Evolutionary conservation across 2,888 invertebrate species (phyloP).

Genomic region (Gymnocheta viridis): DNA sequence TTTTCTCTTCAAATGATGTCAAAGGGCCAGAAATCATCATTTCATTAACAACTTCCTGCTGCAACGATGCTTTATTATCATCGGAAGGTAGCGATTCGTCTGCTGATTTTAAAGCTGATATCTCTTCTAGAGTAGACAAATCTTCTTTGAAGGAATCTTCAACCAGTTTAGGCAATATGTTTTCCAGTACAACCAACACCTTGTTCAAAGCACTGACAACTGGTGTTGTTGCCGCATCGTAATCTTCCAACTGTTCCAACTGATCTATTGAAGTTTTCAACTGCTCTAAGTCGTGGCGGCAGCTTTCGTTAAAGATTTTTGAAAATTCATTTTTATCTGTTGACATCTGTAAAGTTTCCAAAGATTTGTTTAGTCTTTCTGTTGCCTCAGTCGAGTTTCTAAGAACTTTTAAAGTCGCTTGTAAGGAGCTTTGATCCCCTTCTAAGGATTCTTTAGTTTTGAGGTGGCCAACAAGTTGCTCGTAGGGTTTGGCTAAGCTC

Average conservation of each 20-base stretch:
- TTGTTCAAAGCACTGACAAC: slow-evolving; percentile 78
- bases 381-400: slow-evolving; percentile 40
- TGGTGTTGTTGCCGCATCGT: slow-evolving; percentile 49
- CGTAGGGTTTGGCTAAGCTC: slow-evolving; percentile 38
- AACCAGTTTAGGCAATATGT: slow-evolving; percentile 67
- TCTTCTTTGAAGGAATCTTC: slow-evolving; percentile 73
- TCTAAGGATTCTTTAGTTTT: slow-evolving; percentile 48
- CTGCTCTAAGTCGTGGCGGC: slow-evolving; percentile 55
- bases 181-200: slow-evolving; percentile 78
- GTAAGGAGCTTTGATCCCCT: slow-evolving; percentile 55
- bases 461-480: slow-evolving; percentile 35
- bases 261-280: slow-evolving; percentile 62
- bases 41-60: not conserved
- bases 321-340: slow-evolving; percentile 43
- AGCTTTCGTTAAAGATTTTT: slow-evolving; percentile 28
- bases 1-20: slow-evolving; percentile 65
- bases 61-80: slow-evolving; percentile 2
- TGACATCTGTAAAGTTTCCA: not conserved
- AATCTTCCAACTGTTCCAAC: slow-evolving; percentile 56
- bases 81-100: slow-evolving; percentile 81
- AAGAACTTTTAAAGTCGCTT: slow-evolving; percentile 45
- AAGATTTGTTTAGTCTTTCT: slow-evolving; percentile 39
- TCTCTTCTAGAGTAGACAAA: slow-evolving; percentile 82
- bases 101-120: slow-evolving; percentile 84
- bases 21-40: slow-evolving; percentile 44